Conservation (phyloP, 1,140 invertebrate species). For the Bombus turneri region DNA sequence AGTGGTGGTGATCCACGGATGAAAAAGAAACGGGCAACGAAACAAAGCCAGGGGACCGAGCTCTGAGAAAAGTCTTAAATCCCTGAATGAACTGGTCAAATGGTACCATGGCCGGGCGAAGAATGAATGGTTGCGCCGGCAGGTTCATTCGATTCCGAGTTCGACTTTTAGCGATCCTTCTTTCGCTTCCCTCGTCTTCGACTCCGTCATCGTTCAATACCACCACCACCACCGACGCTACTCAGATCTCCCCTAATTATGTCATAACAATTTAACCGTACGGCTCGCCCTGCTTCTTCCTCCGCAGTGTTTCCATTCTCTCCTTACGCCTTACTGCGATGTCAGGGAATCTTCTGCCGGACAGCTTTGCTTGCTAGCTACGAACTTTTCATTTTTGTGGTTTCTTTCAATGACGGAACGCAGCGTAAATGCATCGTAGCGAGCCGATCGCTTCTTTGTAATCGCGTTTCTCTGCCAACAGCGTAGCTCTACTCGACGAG, state of each 20-base stretch:
- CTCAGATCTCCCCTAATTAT: slow-evolving; percentile 75
- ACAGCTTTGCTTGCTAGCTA: slow-evolving; percentile 33
- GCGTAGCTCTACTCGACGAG: background rate
- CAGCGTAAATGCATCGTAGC: background rate
- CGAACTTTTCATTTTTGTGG: slow-evolving; percentile 48
- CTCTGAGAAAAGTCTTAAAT: slow-evolving; percentile 71
- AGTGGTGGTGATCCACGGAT: slow-evolving; percentile 8
- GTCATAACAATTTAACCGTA: slow-evolving; percentile 78
- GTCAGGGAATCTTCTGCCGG: background rate
- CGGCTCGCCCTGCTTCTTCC: background rate
- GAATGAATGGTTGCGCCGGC: slow-evolving; percentile 67
- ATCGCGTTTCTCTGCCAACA: slow-evolving; percentile 11
- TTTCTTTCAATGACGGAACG: slow-evolving; percentile 29
- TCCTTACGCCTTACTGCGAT: background rate
- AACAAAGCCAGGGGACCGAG: slow-evolving; percentile 61
- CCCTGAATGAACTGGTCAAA: slow-evolving; percentile 69
- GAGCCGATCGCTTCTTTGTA: slow-evolving; percentile 27
- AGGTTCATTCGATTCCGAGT: slow-evolving; percentile 60
- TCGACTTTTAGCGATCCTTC: slow-evolving; percentile 34
- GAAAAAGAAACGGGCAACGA: slow-evolving; percentile 50
- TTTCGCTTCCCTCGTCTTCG: slow-evolving; percentile 1
- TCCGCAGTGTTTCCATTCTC: slow-evolving; percentile 8
- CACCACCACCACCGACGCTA: slow-evolving; percentile 7
- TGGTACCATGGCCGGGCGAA: slow-evolving; percentile 52
- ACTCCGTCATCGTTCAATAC: slow-evolving; percentile 16